Conservation (phyloP, 2,888 invertebrate genomes). For the Caenorhabditis zanzibari region DNA sequence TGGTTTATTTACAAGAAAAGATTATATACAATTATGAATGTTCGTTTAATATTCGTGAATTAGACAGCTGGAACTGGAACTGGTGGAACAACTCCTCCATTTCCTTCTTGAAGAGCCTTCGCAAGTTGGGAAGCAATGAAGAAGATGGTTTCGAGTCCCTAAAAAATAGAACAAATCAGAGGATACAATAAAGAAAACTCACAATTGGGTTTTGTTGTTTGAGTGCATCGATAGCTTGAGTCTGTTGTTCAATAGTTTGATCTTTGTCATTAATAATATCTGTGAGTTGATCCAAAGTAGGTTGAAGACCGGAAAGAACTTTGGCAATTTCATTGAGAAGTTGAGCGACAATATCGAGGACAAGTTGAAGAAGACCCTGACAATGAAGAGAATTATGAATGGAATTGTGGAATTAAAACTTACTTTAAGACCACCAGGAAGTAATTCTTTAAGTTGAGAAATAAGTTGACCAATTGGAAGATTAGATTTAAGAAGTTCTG, state of each 20-base stretch:
- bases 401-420: background rate
- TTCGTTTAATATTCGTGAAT: background rate
- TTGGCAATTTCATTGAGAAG: background rate
- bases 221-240: background rate
- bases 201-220: background rate
- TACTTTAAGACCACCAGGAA: background rate
- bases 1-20: conserved; percentile 3
- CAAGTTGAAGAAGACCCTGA: background rate
- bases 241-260: background rate
- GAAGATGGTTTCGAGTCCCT: background rate
- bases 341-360: background rate
- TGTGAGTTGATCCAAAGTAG: background rate
- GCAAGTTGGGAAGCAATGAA: background rate
- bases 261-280: background rate
- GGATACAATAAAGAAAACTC: background rate
- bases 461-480: background rate
- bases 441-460: background rate
- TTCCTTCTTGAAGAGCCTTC: too few species aligned
- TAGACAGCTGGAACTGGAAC: conserved; percentile 2
- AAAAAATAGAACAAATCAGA: background rate
- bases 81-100: background rate
- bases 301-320: background rate
- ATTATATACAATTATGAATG: background rate
- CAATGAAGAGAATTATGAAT: too few species aligned
- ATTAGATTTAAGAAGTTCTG: background rate